Base-by-base conservation (phyloP, 2,113 vertebrate species). In the Archilochus colubris region DNA sequence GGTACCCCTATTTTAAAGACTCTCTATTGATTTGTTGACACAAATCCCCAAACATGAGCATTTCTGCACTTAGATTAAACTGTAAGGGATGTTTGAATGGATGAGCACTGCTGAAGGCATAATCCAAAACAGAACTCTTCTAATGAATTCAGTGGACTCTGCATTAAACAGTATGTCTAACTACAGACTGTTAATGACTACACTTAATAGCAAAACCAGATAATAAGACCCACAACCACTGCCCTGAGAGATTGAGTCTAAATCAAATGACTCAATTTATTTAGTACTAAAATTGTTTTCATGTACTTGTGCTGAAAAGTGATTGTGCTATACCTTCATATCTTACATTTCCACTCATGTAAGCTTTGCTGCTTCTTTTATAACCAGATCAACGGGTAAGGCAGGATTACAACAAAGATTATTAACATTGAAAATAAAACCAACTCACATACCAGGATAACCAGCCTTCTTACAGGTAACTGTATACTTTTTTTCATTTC, bases 81-180 rank as follows among this genome's bases (percentile, higher is more conserved):
- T 3, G 0, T 69, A 84, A 86, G 54, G 55, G n/a, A 73, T 90
- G 48, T 84, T 46, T 84, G 81, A 83, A 73, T 66, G 77, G 81
- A 88, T 95, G 91, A 97, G 54, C 62, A 76, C 69, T 64, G 84
- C 86, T 91, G 44, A 92, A 95, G 36, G 50, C 80, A 75, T 95
- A 96, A 97, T 94, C 83, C 84, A 95, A 96, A 95, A 20, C 89
- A 94, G 91, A 84, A 95, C 44, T 84, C 80, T 75, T 54, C 58
- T 91, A 94, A 94, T 92, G 58, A 95, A 70, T 94, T 94, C 94
- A 70, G 78, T 23, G 53, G 27, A 66, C 48, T 64, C 70, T 62
- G 18, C 44, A 74, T 73, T 89, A 85, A 87, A 82, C 58, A 79
- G 57, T n/a, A 31, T 20, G 21, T 79, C 74, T 79, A 93, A 94